Evolutionary conservation across 2,888 invertebrate genomes (phyloP).

Genomic region (Schizotus pectinicornis): DNA sequence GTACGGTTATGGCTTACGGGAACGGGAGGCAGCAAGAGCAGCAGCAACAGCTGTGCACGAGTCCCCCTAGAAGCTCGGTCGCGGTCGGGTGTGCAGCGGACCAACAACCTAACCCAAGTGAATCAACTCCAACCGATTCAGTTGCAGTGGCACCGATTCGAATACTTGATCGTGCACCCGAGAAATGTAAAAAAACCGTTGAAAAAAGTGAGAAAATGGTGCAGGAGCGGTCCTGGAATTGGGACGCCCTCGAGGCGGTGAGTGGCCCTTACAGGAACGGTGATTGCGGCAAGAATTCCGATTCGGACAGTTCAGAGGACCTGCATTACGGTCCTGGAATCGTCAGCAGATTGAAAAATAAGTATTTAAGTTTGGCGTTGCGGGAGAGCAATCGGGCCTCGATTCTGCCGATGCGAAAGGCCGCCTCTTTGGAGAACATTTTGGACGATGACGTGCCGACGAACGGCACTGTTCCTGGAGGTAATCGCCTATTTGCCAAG

Average conservation of each 20-base stretch:
- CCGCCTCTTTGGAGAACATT: conserved; percentile 84
- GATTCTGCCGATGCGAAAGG: conserved; percentile 73
- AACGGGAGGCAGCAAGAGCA: conserved; percentile 32
- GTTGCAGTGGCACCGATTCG: not conserved
- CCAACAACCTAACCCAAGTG: conserved; percentile 42
- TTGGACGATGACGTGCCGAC: conserved; percentile 69
- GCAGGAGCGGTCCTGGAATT: conserved; percentile 57
- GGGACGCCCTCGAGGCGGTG: conserved; percentile 31
- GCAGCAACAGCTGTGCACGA: conserved; percentile 37
- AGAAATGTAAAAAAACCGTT: conserved; percentile 35
- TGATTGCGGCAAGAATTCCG: conserved; percentile 47
- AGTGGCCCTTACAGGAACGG: conserved; percentile 31
- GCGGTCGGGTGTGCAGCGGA: conserved; percentile 45
- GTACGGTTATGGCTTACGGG: conserved; percentile 37
- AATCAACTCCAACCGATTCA: not conserved
- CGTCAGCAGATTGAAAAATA: conserved; percentile 84
- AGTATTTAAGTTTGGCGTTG: conserved; percentile 84
- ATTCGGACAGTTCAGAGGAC: conserved; percentile 68
- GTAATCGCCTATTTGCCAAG: conserved; percentile 40
- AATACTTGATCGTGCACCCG: not conserved
- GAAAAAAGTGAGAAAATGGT: conserved; percentile 58
- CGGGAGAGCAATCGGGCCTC: conserved; percentile 74
- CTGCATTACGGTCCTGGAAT: conserved; percentile 91
- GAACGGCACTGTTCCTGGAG: conserved; percentile 40
- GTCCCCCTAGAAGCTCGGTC: conserved; percentile 36